These are phyloP conservation scores for Leptinotarsa lineolata DNA, from an alignment of 1,140 invertebrate genomes.

Conservation along the genomic window DNA sequence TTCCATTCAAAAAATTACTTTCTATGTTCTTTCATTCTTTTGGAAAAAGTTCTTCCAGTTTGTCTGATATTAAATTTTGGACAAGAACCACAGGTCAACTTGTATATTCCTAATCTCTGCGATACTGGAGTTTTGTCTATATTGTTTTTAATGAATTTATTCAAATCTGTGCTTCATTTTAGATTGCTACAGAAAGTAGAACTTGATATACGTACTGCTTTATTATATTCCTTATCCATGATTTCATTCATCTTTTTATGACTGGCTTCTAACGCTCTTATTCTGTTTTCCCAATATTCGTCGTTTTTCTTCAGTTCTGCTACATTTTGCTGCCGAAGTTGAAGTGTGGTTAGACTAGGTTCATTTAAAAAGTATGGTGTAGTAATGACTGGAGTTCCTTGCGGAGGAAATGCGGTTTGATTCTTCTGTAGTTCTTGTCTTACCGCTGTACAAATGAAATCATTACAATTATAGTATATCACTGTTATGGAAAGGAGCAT, in stretches of 20 bases:
- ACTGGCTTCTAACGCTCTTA: slow-evolving; percentile 58
- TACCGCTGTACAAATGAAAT: slow-evolving; percentile 31
- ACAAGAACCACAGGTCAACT: no score
- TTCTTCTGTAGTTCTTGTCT: slow-evolving; percentile 20
- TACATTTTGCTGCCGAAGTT: slow-evolving; percentile 52
- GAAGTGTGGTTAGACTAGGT: slow-evolving; percentile 52
- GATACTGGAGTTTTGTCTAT: no score
- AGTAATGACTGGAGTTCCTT: slow-evolving; percentile 19
- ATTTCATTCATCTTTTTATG: slow-evolving; percentile 59
- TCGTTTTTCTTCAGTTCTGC: slow-evolving; percentile 55
- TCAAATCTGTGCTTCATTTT: no score
- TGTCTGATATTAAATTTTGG: no score
- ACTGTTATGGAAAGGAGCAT: no score
- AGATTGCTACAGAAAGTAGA: no score
- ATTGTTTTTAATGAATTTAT: no score
- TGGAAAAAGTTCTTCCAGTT: no score
- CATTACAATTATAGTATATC: slow-evolving; percentile 4
- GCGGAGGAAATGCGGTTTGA: slow-evolving; percentile 9
- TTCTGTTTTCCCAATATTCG: slow-evolving; percentile 60
- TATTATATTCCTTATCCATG: slow-evolving; percentile 61
- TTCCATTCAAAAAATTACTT: no score
- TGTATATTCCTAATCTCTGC: no score
- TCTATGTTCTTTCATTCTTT: no score
- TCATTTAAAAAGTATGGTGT: slow-evolving; percentile 47
- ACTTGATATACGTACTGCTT: slow-evolving; percentile 52